Evolutionary conservation across 2,888 invertebrate species (phyloP).

Genomic region (Eupithecia centaureata): DNA sequence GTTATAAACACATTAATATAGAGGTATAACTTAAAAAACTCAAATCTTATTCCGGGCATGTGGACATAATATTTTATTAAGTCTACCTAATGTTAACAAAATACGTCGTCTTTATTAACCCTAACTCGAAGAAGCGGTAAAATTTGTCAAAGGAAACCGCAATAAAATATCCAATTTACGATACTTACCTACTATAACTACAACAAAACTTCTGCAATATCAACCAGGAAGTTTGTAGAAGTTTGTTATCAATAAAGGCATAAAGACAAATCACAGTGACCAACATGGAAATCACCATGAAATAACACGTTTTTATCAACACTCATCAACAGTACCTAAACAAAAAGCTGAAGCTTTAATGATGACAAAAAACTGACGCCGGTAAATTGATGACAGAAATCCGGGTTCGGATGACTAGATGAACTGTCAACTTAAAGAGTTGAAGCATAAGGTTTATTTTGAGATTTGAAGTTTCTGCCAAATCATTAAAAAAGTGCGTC

Average conservation of each 20-base stretch:
- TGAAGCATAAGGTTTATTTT: constrained; percentile 31
- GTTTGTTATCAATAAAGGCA: constrained; percentile 36
- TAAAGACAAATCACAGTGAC: constrained; percentile 31
- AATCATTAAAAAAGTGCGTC: constrained; percentile 28
- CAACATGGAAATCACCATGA: constrained; percentile 42
- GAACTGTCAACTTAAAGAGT: constrained; percentile 37
- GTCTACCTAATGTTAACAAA: no score
- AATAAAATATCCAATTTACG: no score
- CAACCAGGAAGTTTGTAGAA: constrained; percentile 15
- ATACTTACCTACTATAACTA: no score
- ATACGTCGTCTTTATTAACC: no score
- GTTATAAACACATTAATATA: no score
- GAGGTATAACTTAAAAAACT: no score
- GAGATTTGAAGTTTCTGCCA: constrained; percentile 24
- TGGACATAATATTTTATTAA: no score
- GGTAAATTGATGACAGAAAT: constrained; percentile 45
- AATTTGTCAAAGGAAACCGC: no score
- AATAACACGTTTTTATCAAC: constrained; percentile 43
- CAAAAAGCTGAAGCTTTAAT: constrained; percentile 50
- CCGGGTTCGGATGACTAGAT: constrained; percentile 43
- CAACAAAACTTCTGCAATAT: background rate
- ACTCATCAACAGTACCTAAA: constrained; percentile 46
- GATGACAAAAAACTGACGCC: constrained; percentile 48
- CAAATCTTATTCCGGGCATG: no score
- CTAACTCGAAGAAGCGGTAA: no score